Conservation (phyloP, 2,888 invertebrate species). For the Dryobota labecula region DNA sequence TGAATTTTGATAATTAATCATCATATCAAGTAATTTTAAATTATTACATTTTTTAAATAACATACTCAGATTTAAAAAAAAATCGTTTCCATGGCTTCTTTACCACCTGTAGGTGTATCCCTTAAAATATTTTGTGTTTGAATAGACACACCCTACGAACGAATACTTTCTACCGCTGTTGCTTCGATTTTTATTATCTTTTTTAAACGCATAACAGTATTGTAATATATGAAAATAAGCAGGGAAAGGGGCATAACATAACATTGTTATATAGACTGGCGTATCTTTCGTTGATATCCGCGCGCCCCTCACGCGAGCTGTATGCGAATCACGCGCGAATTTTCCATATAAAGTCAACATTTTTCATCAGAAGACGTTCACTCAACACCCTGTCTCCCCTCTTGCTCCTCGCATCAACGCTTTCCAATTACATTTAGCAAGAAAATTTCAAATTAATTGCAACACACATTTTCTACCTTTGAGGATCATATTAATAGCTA, state of each 20-base stretch:
- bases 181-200: neutral
- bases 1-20: too few relatives aligned
- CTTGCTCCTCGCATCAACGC: conserved; percentile 64
- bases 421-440: conserved; percentile 69
- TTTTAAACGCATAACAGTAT: conserved; percentile 5
- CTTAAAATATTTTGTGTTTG: too few relatives aligned
- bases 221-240: conserved; percentile 4
- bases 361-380: conserved; percentile 76
- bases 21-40: too few relatives aligned
- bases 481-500: conserved; percentile 18
- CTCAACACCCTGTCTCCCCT: conserved; percentile 68
- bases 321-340: conserved; percentile 74
- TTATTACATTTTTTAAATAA: too few relatives aligned
- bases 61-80: too few relatives aligned
- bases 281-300: conserved; percentile 41
- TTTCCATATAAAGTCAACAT: conserved; percentile 78
- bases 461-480: conserved; percentile 55
- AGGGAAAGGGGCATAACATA: conserved; percentile 30
- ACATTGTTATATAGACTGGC: conserved; percentile 26
- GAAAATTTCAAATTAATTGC: conserved; percentile 69
- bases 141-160: too few relatives aligned
- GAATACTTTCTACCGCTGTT: neutral
- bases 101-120: too few relatives aligned
- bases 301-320: conserved; percentile 48
- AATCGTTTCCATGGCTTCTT: too few relatives aligned